Evolutionary conservation across 2,113 vertebrate genomes (phyloP).

Genomic region (Neotoma lepida): DNA sequence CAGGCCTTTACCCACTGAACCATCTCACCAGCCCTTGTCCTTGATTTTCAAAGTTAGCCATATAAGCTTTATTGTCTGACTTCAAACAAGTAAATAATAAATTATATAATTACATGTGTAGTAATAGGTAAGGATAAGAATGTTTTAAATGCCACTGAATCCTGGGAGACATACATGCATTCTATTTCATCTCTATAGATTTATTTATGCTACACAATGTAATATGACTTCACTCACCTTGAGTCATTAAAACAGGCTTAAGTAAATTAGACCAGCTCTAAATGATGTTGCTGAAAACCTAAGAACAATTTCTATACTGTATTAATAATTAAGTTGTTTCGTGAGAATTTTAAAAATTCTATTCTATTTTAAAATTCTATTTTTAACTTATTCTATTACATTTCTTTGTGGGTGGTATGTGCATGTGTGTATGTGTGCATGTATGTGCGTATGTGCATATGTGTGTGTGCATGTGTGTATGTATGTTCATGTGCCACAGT

Average conservation of each 20-base stretch:
- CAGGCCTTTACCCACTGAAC: too few relatives aligned
- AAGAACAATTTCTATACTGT: background rate
- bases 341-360: background rate
- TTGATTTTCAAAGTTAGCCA: background rate
- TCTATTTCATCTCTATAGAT: background rate
- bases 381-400: background rate
- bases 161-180: background rate
- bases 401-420: background rate
- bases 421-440: background rate
- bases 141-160: background rate
- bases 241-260: slow-evolving; percentile 6
- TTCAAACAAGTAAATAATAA: background rate
- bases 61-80: background rate
- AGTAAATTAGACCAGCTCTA: background rate
- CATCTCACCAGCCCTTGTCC: background rate
- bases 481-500: background rate
- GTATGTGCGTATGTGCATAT: background rate
- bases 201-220: background rate
- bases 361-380: background rate
- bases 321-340: background rate
- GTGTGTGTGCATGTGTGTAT: too few relatives aligned
- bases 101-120: background rate
- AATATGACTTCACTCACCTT: background rate
- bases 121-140: background rate
- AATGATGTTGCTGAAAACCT: background rate